Evolutionary conservation across 2,113 vertebrate species (phyloP).

Genomic region (Sorex fumeus): DNA sequence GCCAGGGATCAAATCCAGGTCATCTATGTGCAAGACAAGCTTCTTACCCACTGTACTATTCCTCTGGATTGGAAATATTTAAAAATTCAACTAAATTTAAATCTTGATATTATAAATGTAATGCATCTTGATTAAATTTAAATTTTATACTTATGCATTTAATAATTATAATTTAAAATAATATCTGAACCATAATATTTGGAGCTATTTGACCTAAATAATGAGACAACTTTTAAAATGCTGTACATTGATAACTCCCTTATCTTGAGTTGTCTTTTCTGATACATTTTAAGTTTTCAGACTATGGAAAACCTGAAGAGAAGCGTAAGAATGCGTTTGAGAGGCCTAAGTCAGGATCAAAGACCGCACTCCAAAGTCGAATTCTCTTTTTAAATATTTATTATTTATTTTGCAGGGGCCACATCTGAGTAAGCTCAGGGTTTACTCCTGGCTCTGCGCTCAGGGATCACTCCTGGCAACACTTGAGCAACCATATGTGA

Average conservation of each 20-base stretch:
- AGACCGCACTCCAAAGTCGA: background rate
- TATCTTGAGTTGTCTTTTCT: background rate
- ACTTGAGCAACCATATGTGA: too few species aligned
- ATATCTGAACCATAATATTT: slow-evolving; percentile 8
- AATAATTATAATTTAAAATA: slow-evolving; percentile 11
- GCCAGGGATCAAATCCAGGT: too few species aligned
- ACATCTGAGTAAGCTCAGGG: too few species aligned
- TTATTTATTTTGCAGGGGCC: too few species aligned
- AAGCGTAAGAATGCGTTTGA: slow-evolving; percentile 14
- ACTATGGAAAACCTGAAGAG: background rate
- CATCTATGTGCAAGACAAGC: too few species aligned
- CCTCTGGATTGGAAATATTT: background rate
- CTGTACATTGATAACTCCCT: slow-evolving; percentile 13
- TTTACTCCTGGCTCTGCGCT: too few species aligned
- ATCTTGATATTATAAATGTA: too few species aligned
- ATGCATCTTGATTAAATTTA: background rate
- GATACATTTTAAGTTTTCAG: slow-evolving; percentile 10
- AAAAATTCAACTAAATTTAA: slow-evolving; percentile 38
- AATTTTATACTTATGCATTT: background rate
- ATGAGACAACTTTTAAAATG: background rate
- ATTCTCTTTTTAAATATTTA: too few species aligned
- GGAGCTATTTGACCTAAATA: background rate
- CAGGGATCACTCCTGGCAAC: too few species aligned
- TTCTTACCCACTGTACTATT: too few species aligned
- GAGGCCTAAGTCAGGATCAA: background rate